A percentile compares a stretch with the other conserved stretches of the same genome.
Evolutionary conservation across 2,888 invertebrate genomes (phyloP).

Genomic region (Deroplatys truncata): DNA sequence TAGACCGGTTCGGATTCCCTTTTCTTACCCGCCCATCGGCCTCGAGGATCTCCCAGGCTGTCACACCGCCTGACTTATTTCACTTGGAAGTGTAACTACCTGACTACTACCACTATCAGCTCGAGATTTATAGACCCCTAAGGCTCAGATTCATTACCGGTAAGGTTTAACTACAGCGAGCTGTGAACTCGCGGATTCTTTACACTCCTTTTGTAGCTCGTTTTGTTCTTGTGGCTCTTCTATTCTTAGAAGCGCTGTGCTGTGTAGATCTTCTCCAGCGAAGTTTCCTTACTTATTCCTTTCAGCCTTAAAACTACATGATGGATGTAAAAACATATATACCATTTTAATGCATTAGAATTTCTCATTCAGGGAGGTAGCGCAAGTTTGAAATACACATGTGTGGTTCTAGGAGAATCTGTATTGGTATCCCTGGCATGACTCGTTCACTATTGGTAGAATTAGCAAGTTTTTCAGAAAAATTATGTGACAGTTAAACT

Average conservation of each 20-base stretch:
- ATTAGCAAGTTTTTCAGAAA: too few relatives aligned
- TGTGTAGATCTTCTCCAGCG: too few relatives aligned
- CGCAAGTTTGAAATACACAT: too few relatives aligned
- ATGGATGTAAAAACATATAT: too few relatives aligned
- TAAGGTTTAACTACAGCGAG: background rate
- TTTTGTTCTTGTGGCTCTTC: background rate
- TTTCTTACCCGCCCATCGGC: background rate
- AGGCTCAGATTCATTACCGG: constrained; percentile 2
- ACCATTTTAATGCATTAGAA: too few relatives aligned
- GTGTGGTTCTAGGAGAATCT: too few relatives aligned
- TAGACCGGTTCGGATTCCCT: background rate
- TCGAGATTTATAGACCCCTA: background rate
- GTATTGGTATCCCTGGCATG: too few relatives aligned
- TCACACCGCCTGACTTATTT: constrained; percentile 2
- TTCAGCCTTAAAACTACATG: too few relatives aligned
- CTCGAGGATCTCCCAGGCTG: background rate
- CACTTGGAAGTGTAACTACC: background rate
- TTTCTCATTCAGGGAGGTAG: too few relatives aligned
- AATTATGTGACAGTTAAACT: too few relatives aligned
- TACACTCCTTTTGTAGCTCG: background rate
- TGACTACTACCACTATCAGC: background rate
- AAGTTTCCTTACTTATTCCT: too few relatives aligned
- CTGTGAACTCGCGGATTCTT: background rate
- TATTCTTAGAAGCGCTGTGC: background rate
- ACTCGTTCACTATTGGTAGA: too few relatives aligned